These are phyloP conservation scores for Rhaphigaster nebulosa DNA, from an alignment of 2,888 invertebrate genomes.

Conservation along the genomic window DNA sequence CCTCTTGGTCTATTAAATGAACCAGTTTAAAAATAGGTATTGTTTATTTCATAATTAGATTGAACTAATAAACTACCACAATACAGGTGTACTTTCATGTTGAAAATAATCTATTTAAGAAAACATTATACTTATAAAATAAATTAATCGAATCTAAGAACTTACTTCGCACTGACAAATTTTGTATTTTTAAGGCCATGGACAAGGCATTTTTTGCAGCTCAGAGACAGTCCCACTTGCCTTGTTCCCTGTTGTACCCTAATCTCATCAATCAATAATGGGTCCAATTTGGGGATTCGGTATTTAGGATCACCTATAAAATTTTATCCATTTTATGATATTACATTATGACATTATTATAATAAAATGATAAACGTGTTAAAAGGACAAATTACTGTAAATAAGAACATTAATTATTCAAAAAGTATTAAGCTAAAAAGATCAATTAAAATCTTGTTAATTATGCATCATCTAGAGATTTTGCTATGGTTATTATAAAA, in stretches of 20 bases:
- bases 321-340: background rate
- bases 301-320: constrained; percentile 66
- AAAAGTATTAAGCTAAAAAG: background rate
- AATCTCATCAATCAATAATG: constrained; percentile 65
- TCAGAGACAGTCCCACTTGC: constrained; percentile 66
- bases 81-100: no score
- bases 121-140: background rate
- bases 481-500: background rate
- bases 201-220: constrained; percentile 65
- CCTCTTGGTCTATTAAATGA: background rate
- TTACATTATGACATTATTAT: no score
- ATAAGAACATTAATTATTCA: background rate
- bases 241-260: constrained; percentile 66
- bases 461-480: background rate
- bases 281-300: constrained; percentile 66
- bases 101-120: background rate
- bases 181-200: constrained; percentile 65
- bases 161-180: constrained; percentile 65
- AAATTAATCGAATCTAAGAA: background rate
- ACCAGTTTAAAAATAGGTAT: background rate
- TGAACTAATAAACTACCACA: no score
- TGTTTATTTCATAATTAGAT: background rate
- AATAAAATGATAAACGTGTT: no score
- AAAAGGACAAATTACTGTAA: background rate
- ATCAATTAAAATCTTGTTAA: background rate